Evolutionary conservation across 2,113 vertebrate species (phyloP), one percentile per base, ranked within the genome.

Genomic region (Ascaphus truei): DNA sequence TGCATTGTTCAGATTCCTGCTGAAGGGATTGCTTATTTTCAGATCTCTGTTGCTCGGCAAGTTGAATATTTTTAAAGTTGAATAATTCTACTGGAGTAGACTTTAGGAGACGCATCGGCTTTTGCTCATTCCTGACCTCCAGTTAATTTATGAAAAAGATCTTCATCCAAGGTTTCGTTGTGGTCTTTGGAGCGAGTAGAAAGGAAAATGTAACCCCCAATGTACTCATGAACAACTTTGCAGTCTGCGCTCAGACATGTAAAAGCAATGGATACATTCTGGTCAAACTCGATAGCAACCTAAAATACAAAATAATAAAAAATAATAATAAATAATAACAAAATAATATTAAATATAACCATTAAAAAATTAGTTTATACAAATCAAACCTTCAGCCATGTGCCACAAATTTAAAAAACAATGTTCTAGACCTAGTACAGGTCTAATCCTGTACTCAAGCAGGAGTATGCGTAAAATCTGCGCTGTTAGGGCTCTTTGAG

Each of bases 171-270:
- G 0, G 92, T 94, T 80, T 99, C 96, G 3, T 96, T 98, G 76
- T 99, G 97, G 85, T 95, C 96, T 83, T 98, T 99, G 63, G 95
- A 94, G 53, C 97, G 90, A 0, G 96, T 99, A 16, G 97, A 99
- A 65, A 99, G 74, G 88, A 99, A 99, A 77, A 99, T 99, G 81
- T 99, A 99, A 25, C 97, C 97, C 0, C 97, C 97, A 0, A 99
- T 99, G 61, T 93, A 98, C 73, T 99, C 96, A 0, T 99, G 97
- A 30, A 99, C 93, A 9, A 95, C 83, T 78, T 98, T 98, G 84
- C 97, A 98, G 79, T 96, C 93, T 7, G 95, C 96, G 11, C 93
- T 95, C 66, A 87, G 76, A 57, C 95, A 97, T 0, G 88, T 90
- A 81, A 99, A 99, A 0, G 96, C 96, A 0, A 96, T 91, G 2